Conservation (phyloP, 1,140 invertebrate genomes). For the Pseudachorutes palmiensis region DNA sequence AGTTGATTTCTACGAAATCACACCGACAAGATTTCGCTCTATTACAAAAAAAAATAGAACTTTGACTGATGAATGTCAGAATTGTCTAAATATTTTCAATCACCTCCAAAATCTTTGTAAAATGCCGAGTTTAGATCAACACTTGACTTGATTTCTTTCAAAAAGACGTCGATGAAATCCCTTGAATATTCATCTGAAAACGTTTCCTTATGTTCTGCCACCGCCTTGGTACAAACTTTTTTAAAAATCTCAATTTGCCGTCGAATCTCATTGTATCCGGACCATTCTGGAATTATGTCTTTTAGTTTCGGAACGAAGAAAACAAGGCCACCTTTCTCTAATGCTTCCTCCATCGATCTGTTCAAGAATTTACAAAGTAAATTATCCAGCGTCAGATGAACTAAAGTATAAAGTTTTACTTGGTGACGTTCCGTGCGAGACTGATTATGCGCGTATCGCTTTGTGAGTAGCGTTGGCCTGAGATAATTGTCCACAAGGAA, state of each 20-base stretch:
- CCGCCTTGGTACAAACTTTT: neutral
- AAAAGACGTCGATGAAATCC: constrained; percentile 11
- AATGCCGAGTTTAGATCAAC: neutral
- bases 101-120: constrained; percentile 1
- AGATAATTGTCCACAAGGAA: constrained; percentile 6
- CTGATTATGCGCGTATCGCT: neutral
- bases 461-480: neutral
- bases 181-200: neutral
- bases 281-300: constrained; percentile 12
- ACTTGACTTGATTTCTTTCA: constrained; percentile 7
- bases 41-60: neutral
- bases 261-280: constrained; percentile 2
- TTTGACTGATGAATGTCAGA: neutral
- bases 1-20: neutral
- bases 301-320: neutral
- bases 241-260: neutral
- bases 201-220: constrained; percentile 3
- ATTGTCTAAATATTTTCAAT: neutral
- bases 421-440: neutral
- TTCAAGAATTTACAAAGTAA: neutral
- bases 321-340: neutral
- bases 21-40: neutral
- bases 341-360: neutral
- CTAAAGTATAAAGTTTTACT: no score
- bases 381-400: no score